Evolutionary conservation across 2,797 vertebrate species (phyloP).

Genomic region (Poecilia wingei): DNA sequence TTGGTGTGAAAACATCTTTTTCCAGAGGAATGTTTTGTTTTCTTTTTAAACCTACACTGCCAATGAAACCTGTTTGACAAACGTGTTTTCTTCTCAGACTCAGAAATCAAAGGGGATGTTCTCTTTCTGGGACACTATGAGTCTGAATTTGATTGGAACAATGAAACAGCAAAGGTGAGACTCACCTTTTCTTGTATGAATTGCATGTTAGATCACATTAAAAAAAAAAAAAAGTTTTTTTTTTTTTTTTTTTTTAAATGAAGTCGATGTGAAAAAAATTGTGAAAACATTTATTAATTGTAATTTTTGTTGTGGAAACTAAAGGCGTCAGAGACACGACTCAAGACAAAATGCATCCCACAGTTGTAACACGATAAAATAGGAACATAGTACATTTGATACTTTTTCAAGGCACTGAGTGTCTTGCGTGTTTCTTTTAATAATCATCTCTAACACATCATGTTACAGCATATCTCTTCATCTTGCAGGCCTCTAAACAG

Average conservation of each 20-base stretch:
- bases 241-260: not conserved
- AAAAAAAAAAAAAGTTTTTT: too few relatives aligned
- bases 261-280: not conserved
- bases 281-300: too few relatives aligned
- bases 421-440: not conserved
- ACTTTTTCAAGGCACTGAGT: not conserved
- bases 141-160: constrained; percentile 93
- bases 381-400: not conserved
- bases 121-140: constrained; percentile 92
- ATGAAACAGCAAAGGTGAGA: constrained; percentile 91
- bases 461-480: not conserved
- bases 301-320: too few relatives aligned
- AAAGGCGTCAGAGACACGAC: too few relatives aligned
- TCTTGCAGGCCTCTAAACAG: constrained; percentile 88
- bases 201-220: not conserved
- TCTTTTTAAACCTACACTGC: not conserved
- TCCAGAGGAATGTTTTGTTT: not conserved
- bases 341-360: not conserved
- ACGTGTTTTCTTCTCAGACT: constrained; percentile 77
- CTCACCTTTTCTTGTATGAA: not conserved
- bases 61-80: constrained; percentile 3
- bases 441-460: not conserved
- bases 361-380: not conserved
- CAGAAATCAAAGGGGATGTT: constrained; percentile 92
- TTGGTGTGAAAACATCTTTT: not conserved